A percentile compares a stretch with the other conserved stretches of the same genome.
phyloP scores from a whole-genome alignment of 1,140 invertebrate genomes.

The Lanistes nyassanus region DNA sequence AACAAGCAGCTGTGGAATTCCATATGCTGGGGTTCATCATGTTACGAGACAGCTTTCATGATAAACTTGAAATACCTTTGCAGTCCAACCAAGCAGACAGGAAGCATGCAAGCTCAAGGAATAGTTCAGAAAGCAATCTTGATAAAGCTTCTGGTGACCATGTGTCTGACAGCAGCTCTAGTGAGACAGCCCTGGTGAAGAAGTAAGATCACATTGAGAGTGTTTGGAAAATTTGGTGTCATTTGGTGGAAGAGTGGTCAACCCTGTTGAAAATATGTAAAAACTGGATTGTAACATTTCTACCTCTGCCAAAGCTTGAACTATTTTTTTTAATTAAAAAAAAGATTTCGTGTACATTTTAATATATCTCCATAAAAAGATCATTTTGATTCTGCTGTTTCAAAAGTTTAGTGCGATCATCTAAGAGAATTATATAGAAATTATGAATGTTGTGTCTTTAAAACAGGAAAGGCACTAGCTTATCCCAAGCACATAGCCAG shows the following conservation, averaged over 20 bases:
- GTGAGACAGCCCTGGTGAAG: slow-evolving; percentile 24
- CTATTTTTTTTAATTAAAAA: too few relatives aligned
- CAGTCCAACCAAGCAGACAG: background rate
- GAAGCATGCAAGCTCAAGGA: slow-evolving; percentile 32
- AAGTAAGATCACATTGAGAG: slow-evolving; percentile 1
- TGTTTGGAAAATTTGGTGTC: background rate
- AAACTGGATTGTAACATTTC: background rate
- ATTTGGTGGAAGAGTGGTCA: background rate
- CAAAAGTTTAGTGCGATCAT: too few relatives aligned
- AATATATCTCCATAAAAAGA: too few relatives aligned
- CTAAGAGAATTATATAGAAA: too few relatives aligned
- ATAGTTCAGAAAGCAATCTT: slow-evolving; percentile 45
- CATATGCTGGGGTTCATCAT: too few relatives aligned
- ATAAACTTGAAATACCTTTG: background rate
- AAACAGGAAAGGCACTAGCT: background rate
- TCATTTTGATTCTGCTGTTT: too few relatives aligned
- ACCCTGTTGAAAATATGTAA: background rate
- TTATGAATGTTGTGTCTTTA: background rate
- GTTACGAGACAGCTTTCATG: too few relatives aligned
- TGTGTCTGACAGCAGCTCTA: slow-evolving; percentile 37
- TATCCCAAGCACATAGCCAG: too few relatives aligned
- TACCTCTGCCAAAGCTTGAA: background rate
- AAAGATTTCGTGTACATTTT: too few relatives aligned
- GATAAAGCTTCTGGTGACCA: slow-evolving; percentile 19
- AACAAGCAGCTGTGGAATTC: too few relatives aligned